Evolutionary conservation across 1,140 invertebrate genomes (phyloP).

Genomic region (Augochlora pura): DNA sequence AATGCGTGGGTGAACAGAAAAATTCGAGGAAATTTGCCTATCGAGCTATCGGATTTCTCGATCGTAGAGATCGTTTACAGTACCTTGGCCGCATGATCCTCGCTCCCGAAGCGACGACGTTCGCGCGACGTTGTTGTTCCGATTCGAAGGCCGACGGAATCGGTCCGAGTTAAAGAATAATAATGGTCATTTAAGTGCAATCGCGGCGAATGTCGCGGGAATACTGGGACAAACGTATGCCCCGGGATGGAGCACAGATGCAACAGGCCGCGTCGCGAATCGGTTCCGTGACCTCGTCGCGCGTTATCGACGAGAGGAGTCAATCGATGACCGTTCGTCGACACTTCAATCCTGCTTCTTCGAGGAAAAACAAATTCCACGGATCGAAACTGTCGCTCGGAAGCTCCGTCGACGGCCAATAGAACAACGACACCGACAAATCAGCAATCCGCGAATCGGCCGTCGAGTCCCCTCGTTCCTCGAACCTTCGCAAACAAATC

Average conservation of each 20-base stretch:
- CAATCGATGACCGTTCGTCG: constrained; percentile 29
- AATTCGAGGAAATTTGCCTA: no score
- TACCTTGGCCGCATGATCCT: constrained; percentile 12
- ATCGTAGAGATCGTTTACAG: neutral
- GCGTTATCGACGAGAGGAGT: constrained; percentile 35
- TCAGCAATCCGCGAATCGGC: no score
- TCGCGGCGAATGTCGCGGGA: constrained; percentile 10
- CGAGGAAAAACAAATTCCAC: constrained; percentile 7
- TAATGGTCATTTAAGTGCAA: constrained; percentile 13
- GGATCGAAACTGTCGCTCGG: neutral
- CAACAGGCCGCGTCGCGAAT: constrained; percentile 4
- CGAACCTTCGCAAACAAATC: no score
- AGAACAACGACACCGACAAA: neutral
- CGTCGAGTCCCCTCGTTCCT: no score
- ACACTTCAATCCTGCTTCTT: constrained; percentile 1
- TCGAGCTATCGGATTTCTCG: no score
- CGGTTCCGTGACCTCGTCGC: constrained; percentile 34
- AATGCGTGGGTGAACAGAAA: no score
- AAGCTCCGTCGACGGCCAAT: neutral
- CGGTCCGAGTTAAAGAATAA: constrained; percentile 10
- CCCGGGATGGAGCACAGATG: constrained; percentile 23
- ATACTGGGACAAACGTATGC: constrained; percentile 11
- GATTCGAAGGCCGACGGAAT: neutral
- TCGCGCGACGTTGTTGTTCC: neutral
- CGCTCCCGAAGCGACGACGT: no score